Base-by-base conservation (phyloP, 2,888 invertebrate species). In the Troglohyphantes excavatus region DNA sequence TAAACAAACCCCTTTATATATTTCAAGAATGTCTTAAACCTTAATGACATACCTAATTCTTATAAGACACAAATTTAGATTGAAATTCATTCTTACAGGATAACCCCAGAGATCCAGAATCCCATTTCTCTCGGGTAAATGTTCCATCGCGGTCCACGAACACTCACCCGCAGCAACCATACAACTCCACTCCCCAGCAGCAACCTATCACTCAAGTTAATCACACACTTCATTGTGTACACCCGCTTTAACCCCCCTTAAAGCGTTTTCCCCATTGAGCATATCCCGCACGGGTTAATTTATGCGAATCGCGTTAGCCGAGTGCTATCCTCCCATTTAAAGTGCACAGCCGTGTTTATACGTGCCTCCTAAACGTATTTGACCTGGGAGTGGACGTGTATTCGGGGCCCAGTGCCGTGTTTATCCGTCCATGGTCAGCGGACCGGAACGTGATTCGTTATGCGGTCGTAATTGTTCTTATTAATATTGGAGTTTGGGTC, bases 191-290 rank as follows among this genome's bases (percentile, higher is more conserved):
- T 82, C 82, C 65, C n/a, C n/a, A n/a, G n/a, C n/a, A n/a, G n/a
- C n/a, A 21, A 70, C 70, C 70, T 82, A 82, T 82, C 82, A 82
- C 72, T 82, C 82, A 82, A 82, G 59, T 82, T 82, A 82, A 82
- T 82, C 82, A 82, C 82, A 82, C 70, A 82, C 82, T 82, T 72
- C 82, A 82, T 82, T 82, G 82, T 82, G 53, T 70, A 23, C 63
- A 33, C 63, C 61, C 61, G 70, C 61, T 82, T 82, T 82, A 72
- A 72, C 53, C 70, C 70, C n/a, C 72, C 82, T 61, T 43, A 72
- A 61, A 82, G 72, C 70, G 82, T 70, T 78, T 70, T 72, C 82
- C n/a, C 61, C 26, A 72, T 78, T 53, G 53, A 53, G n/a, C 43
- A 53, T 29, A 72, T 61, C 82, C 68, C 65, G 78, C 23, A 33